Conservation (phyloP, 1,140 invertebrate genomes). For the Gryon sp. region DNA sequence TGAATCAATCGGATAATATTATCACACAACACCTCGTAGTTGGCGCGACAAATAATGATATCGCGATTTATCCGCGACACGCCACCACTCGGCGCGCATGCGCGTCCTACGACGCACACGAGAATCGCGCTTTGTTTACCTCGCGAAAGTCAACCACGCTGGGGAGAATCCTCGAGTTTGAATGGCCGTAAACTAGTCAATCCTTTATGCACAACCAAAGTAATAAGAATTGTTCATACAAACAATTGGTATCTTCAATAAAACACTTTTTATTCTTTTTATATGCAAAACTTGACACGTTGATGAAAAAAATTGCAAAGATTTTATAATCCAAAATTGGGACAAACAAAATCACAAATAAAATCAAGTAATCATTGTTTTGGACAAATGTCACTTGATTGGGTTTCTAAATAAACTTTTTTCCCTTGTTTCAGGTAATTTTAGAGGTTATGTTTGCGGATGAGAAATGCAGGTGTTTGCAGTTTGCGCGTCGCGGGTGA, state of each 20-base stretch:
- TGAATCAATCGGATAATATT: not conserved
- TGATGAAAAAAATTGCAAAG: too few species aligned
- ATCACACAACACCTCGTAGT: constrained; percentile 14
- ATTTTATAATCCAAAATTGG: too few species aligned
- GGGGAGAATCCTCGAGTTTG: too few species aligned
- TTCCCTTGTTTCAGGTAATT: not conserved
- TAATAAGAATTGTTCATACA: too few species aligned
- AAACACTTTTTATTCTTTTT: too few species aligned
- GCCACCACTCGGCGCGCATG: constrained; percentile 17
- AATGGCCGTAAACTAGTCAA: too few species aligned
- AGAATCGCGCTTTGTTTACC: constrained; percentile 42
- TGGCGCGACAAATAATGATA: not conserved
- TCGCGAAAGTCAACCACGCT: constrained; percentile 37
- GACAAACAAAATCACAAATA: too few species aligned
- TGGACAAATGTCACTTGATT: not conserved
- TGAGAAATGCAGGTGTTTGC: constrained; percentile 38
- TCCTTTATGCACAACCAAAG: too few species aligned
- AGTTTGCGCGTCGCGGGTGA: constrained; percentile 68
- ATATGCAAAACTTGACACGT: too few species aligned
- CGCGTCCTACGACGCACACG: constrained; percentile 41
- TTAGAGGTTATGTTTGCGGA: constrained; percentile 2
- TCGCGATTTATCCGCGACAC: constrained; percentile 42
- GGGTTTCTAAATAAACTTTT: not conserved
- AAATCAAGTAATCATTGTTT: not conserved
- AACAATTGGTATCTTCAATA: too few species aligned